Percentiles rank a stretch among this genome's conserved stretches.
phyloP scores from a whole-genome alignment of 2,888 invertebrate genomes.

The Agrilus mali region DNA sequence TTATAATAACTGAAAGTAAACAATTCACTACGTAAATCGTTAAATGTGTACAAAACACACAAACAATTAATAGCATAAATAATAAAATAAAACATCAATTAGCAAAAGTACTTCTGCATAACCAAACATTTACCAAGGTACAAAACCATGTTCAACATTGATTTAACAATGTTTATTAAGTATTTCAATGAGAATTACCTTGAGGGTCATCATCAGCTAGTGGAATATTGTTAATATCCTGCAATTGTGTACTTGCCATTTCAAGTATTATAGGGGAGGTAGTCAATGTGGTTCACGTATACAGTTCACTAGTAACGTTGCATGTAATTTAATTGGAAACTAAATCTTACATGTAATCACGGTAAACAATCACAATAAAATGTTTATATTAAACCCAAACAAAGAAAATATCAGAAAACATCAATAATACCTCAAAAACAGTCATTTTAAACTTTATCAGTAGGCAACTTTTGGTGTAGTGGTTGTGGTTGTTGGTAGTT shows the following conservation, averaged over 20 bases:
- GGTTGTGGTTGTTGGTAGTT: too few species aligned
- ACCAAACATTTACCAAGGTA: too few species aligned
- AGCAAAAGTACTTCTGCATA: constrained; percentile 1
- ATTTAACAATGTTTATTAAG: neutral
- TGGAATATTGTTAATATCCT: constrained; percentile 69
- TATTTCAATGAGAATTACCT: constrained; percentile 36
- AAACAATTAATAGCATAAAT: neutral
- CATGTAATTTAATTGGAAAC: too few species aligned
- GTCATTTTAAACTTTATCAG: too few species aligned
- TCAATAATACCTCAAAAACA: too few species aligned
- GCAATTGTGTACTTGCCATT: constrained; percentile 49
- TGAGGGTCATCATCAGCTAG: constrained; percentile 87
- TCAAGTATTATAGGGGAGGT: neutral
- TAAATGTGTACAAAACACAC: too few species aligned
- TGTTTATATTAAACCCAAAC: too few species aligned
- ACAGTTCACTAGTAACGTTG: neutral
- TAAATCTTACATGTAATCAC: too few species aligned
- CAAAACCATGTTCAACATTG: neutral
- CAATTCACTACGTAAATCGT: neutral
- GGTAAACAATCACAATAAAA: too few species aligned
- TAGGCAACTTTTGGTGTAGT: too few species aligned
- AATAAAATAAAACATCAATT: too few species aligned
- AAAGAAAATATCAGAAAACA: too few species aligned
- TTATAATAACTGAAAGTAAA: constrained; percentile 56
- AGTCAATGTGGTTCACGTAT: neutral